phyloP scores from a whole-genome alignment of 2,888 invertebrate species.

The Podotricha telesiphe region DNA sequence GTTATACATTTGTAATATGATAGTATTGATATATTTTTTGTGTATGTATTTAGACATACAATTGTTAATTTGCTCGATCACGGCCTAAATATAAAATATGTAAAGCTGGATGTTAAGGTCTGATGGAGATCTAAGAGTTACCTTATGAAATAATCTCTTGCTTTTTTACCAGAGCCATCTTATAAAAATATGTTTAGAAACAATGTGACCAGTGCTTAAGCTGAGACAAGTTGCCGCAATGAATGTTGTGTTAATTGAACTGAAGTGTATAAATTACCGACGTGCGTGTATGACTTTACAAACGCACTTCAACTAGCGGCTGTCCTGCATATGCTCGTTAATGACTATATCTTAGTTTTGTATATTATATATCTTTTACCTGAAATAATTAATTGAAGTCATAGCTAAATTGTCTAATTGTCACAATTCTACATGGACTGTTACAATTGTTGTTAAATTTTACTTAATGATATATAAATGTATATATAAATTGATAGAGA shows the following conservation, averaged over 20 bases:
- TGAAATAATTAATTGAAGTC: no score
- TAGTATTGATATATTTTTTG: neutral
- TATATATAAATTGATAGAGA: no score
- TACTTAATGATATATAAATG: no score
- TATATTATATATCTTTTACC: no score
- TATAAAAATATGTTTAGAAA: constrained; percentile 6
- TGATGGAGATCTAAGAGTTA: no score
- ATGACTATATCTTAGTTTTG: neutral
- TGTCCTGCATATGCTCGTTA: neutral
- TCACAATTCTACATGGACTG: no score
- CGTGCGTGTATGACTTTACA: constrained; percentile 5
- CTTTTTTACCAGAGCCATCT: constrained; percentile 15
- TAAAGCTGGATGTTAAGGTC: neutral
- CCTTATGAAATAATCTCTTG: neutral
- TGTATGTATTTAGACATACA: no score
- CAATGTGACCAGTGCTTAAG: constrained; percentile 23
- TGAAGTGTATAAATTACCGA: constrained; percentile 27
- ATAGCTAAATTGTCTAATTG: no score
- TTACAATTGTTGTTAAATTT: no score
- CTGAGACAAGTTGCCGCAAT: constrained; percentile 26
- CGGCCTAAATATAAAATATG: no score
- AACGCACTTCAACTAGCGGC: neutral
- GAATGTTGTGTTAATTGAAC: constrained; percentile 28
- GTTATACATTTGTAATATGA: neutral
- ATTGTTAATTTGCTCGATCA: no score